Base-by-base conservation (phyloP, 2,113 vertebrate genomes). In the Upupa epops region DNA sequence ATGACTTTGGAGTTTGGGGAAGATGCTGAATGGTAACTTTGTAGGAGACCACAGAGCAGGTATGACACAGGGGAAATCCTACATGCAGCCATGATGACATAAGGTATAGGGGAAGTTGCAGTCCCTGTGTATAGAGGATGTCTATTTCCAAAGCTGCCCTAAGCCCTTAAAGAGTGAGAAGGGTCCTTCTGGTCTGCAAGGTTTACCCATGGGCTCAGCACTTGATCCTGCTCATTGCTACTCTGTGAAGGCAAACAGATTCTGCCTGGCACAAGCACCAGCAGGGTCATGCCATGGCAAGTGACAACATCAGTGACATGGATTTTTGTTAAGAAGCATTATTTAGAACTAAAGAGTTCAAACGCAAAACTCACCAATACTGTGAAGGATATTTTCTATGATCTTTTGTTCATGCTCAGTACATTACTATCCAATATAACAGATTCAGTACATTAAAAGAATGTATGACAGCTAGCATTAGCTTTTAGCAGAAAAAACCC, bases 41-140 rank as follows among this genome's bases (percentile, higher is more conserved):
- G 3, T 29, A 29, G 20, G 25, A 73, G 18, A 83, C 12, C 8
- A 31, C 42, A 61, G 21, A 72, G 26, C 49, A 85, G 49, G 25
- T 22, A 24, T 0, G 5, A 34, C 37, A 86, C 18, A 40, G 0
- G 3, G 4, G 13, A 77, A 34, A 15, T 74, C 54, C 65, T 48
- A 52, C 18, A 31, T 42, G 40, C 28, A 80, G 51, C 17, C 14
- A 40, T 0, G 2, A 51, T 18, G 51, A 69, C 75, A 49, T 28
- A 49, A 29, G 13, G 45, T 19, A 51, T 11, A 76, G 10, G 17
- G 20, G 14, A 88, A 17, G 31, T 13, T 81, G 61, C 49, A 81
- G 56, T 9, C 4, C 3, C 32, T 24, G 13, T 3, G 0, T 19
- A 14, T 3, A 19, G 42, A 80, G 29, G 73, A 73, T 1, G 5